Percentiles rank a stretch among this genome's conserved stretches.
Conservation (phyloP, 2,888 invertebrate species). For the Alcis repandata region DNA sequence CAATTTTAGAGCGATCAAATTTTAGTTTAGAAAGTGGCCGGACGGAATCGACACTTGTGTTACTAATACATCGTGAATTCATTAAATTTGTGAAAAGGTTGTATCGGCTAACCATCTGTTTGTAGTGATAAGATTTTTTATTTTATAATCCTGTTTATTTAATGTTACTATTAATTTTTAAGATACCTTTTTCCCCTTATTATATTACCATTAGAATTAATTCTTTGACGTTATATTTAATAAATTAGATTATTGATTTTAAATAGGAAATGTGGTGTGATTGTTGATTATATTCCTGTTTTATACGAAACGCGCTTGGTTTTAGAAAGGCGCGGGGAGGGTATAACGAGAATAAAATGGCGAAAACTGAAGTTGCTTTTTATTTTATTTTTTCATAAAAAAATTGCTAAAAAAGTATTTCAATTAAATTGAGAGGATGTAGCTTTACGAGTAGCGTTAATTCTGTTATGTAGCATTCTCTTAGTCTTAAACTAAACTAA, state of each 20-base stretch:
- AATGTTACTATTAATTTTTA: constrained; percentile 84
- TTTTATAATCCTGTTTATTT: constrained; percentile 71
- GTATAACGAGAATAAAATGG: constrained; percentile 6
- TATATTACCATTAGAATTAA: constrained; percentile 80
- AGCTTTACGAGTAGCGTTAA: too few species aligned
- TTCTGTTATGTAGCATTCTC: too few species aligned
- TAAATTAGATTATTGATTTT: constrained; percentile 49
- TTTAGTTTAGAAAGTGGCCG: not conserved
- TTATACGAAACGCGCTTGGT: constrained; percentile 2
- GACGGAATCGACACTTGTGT: not conserved
- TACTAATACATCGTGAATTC: constrained; percentile 14
- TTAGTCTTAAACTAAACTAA: too few species aligned
- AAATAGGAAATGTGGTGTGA: constrained; percentile 42
- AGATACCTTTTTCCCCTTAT: constrained; percentile 70
- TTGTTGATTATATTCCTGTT: constrained; percentile 31
- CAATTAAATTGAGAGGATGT: too few species aligned
- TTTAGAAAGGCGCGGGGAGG: not conserved
- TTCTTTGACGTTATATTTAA: constrained; percentile 73
- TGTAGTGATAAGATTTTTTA: constrained; percentile 31
- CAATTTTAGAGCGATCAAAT: not conserved
- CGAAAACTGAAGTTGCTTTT: constrained; percentile 15
- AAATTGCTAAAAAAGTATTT: not conserved
- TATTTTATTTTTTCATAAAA: constrained; percentile 6
- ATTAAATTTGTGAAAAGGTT: constrained; percentile 24
- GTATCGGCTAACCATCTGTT: constrained; percentile 25